Evolutionary conservation across 1,140 invertebrate species (phyloP).

Genomic region (Microvelia longipes): DNA sequence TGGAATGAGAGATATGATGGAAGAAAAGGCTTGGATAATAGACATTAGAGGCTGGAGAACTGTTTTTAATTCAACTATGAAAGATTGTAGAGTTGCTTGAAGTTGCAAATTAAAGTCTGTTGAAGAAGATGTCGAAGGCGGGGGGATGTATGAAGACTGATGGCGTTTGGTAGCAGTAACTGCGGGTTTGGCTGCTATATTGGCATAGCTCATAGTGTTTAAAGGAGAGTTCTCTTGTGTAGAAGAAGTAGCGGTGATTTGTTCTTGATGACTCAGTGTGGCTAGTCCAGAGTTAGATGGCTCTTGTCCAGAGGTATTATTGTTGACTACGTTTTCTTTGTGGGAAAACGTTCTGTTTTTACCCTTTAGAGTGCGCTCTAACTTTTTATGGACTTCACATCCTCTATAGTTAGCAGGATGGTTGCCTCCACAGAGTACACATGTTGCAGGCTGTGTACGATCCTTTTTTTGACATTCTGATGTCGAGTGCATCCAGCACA

Average conservation of each 20-base stretch:
- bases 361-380: no score
- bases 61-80: not conserved
- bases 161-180: not conserved
- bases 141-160: not conserved
- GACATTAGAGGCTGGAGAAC: not conserved
- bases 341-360: no score
- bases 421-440: slow-evolving; percentile 24
- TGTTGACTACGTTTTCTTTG: not conserved
- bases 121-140: no score
- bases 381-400: no score
- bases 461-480: slow-evolving; percentile 27
- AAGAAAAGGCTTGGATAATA: not conserved
- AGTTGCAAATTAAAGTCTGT: no score
- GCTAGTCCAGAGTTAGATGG: no score
- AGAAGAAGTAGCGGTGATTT: no score
- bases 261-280: no score
- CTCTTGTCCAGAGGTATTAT: no score
- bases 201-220: not conserved
- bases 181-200: not conserved
- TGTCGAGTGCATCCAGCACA: slow-evolving; percentile 27
- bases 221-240: not conserved
- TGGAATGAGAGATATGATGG: not conserved
- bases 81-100: not conserved
- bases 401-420: slow-evolving; percentile 31
- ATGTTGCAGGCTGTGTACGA: slow-evolving; percentile 21